Base-by-base conservation (phyloP, 1,140 invertebrate genomes). In the Dolichoris vasculosae region DNA sequence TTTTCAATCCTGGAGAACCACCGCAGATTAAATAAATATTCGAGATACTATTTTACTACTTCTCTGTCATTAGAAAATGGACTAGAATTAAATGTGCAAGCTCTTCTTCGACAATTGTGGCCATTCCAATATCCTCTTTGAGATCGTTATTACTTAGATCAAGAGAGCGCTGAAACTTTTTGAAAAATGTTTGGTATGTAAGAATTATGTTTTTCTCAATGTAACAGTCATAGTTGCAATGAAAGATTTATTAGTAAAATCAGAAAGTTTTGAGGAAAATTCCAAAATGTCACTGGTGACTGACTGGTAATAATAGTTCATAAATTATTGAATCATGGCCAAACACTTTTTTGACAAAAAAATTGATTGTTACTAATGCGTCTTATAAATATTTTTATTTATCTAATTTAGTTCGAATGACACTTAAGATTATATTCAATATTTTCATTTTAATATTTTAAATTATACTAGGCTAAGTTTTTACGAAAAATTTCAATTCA, bases 171-270 rank as follows among this genome's bases (percentile, higher is more conserved):
- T 48, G 63, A 86, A 85, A 85, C 75, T 40, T 85, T 82, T 85
- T 82, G 79, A 73, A 46, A 82, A 83, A 79, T 78, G 40, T 75
- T 82, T 86, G 84, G 82, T 78, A 75, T 64, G 75, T 38, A 51
- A 86, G 71, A 86, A 86, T 82, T 82, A 82, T 86, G 84, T 82
- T 86, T 86, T 82, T 76, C 71, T 20, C 55, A 67, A 73, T 69
- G 38, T 85, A 69, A 79, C 76, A 73, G 51, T 8, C 48, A n/a
- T 17, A 59, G 35, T 40, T 48, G 67, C 77, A 35, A 35, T 30
- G n/a, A 7, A 43, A 85, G 84, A 85, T 82, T 85, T 85, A 85
- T 85, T 67, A n/a, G n/a, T n/a, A 30, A 23, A 64, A 46, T 48
- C 69, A 67, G 51, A 8, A 11, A 51, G 51, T 43, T 77, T 43